Conservation (phyloP, 2,113 vertebrate genomes). For the Pachypanchax playfairii region DNA sequence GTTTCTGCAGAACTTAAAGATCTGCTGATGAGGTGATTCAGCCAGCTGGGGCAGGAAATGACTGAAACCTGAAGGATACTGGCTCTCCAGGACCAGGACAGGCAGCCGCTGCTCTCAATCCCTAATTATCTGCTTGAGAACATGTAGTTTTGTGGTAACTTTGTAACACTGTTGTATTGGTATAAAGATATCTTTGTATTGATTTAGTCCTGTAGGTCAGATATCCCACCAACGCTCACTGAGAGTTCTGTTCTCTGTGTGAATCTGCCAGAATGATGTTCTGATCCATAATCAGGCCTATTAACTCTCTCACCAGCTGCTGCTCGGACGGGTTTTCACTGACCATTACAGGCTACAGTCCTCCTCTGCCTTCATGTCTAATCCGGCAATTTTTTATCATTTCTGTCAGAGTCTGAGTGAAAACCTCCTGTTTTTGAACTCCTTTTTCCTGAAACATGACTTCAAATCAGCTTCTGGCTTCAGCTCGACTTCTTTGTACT, state of each 20-base stretch:
- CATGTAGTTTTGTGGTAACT: too few species aligned
- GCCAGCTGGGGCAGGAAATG: too few species aligned
- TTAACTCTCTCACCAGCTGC: conserved; percentile 3
- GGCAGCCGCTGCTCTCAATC: too few species aligned
- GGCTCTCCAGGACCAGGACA: too few species aligned
- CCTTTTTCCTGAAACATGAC: conserved; percentile 20
- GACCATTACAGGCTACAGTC: not conserved
- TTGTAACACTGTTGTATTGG: too few species aligned
- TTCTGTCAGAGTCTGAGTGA: conserved; percentile 28
- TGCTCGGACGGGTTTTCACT: not conserved
- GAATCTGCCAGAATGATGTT: not conserved
- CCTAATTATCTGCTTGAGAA: too few species aligned
- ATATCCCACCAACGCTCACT: not conserved
- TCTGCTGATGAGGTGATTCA: too few species aligned
- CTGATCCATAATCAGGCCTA: not conserved
- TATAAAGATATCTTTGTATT: not conserved
- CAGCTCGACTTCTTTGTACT: conserved; percentile 27
- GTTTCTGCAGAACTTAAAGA: too few species aligned
- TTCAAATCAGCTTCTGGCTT: conserved; percentile 32
- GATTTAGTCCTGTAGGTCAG: not conserved
- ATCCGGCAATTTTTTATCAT: conserved; percentile 20
- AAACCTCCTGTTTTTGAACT: conserved; percentile 20
- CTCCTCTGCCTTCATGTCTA: conserved; percentile 1
- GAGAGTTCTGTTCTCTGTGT: too few species aligned
- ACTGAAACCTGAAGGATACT: too few species aligned